Percentiles rank a stretch among this genome's conserved stretches.
Evolutionary conservation across 2,888 invertebrate species (phyloP).

Genomic region (Aethes cnicana): DNA sequence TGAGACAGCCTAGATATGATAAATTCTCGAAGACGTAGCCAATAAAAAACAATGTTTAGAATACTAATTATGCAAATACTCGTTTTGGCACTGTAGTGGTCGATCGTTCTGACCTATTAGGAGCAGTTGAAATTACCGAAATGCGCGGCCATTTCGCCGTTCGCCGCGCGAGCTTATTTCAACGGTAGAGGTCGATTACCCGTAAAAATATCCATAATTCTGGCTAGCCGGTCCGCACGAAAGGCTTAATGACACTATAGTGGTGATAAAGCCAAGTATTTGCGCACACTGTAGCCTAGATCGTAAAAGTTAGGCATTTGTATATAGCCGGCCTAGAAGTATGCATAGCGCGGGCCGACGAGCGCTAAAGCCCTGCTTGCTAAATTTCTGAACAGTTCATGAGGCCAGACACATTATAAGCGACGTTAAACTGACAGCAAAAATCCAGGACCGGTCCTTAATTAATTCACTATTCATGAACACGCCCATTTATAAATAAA

Average conservation of each 20-base stretch:
- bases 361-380: slow-evolving; percentile 16
- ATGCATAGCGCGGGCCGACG: slow-evolving; percentile 13
- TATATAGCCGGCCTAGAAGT: slow-evolving; percentile 16
- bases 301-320: slow-evolving; percentile 2
- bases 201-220: slow-evolving; percentile 6
- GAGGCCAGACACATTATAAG: neutral
- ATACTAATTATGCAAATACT: neutral
- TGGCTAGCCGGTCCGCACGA: neutral
- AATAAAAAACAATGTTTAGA: neutral
- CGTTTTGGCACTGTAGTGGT: slow-evolving; percentile 8
- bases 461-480: neutral
- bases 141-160: neutral
- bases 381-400: neutral
- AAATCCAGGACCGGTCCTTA: slow-evolving; percentile 1
- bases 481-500: slow-evolving; percentile 4
- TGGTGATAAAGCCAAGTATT: slow-evolving; percentile 5
- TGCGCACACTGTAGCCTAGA: slow-evolving; percentile 10
- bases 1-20: neutral
- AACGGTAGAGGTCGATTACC: slow-evolving; percentile 4
- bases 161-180: neutral
- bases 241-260: neutral
- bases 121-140: slow-evolving; percentile 19
- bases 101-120: slow-evolving; percentile 18
- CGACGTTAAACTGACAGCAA: neutral
- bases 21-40: neutral